Percentiles rank a stretch among this genome's conserved stretches.
phyloP scores from a whole-genome alignment of 2,797 vertebrate species.

The Microcaecilia unicolor region DNA sequence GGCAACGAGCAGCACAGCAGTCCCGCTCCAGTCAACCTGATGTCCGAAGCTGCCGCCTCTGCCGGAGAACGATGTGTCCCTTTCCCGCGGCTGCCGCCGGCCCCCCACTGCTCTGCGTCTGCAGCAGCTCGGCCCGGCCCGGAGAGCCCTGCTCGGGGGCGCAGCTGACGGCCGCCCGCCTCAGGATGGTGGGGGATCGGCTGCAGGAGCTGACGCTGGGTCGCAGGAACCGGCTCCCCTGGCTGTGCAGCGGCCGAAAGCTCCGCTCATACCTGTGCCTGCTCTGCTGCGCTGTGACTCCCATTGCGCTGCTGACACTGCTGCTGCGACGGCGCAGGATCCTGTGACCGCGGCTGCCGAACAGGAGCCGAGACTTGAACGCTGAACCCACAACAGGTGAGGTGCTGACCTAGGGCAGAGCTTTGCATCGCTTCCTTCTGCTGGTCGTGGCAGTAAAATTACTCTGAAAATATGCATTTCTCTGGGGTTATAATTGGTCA shows the following conservation, averaged over 20 bases:
- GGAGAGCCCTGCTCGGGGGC: conserved; percentile 45
- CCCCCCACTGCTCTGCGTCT: conserved; percentile 59
- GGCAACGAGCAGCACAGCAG: conserved; percentile 48
- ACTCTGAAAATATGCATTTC: too few species aligned
- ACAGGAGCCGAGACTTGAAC: conserved; percentile 43
- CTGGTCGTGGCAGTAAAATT: too few species aligned
- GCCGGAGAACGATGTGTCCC: conserved; percentile 69
- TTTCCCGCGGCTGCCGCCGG: conserved; percentile 67
- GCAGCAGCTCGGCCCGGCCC: conserved; percentile 50
- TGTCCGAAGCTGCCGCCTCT: conserved; percentile 12
- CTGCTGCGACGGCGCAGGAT: conserved; percentile 72
- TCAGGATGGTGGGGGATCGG: conserved; percentile 83
- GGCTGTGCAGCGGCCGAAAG: conserved; percentile 14
- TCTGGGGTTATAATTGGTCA: too few species aligned
- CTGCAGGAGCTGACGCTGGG: conserved; percentile 63
- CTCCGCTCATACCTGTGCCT: conserved; percentile 41
- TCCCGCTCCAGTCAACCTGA: conserved; percentile 27
- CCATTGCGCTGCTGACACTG: conserved; percentile 71
- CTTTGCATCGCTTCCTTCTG: too few species aligned
- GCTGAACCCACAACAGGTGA: too few species aligned
- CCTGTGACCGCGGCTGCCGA: conserved; percentile 46
- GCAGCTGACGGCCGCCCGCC: conserved; percentile 69
- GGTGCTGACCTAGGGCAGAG: too few species aligned
- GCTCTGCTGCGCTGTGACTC: conserved; percentile 50
- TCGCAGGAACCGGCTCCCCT: conserved; percentile 21